Evolutionary conservation across 2,797 vertebrate genomes (phyloP).

Genomic region (Loriculus beryllinus): DNA sequence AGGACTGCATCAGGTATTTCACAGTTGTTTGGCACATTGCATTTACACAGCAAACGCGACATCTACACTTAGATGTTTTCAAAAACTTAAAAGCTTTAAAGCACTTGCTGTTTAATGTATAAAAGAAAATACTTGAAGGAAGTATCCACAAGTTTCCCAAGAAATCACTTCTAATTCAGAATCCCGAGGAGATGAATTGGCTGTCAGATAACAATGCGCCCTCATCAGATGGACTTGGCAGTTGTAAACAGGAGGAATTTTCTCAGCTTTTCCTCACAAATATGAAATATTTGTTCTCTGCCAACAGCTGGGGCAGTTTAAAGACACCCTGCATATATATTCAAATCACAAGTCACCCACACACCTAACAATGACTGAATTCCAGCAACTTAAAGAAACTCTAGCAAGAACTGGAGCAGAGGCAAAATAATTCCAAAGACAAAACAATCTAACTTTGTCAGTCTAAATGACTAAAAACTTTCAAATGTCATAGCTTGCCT

Average conservation of each 20-base stretch:
- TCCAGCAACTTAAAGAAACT: constrained; percentile 29
- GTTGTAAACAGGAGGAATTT: constrained; percentile 81
- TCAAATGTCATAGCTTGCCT: background rate
- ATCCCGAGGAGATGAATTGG: constrained; percentile 81
- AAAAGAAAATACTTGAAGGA: constrained; percentile 71
- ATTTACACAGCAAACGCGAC: background rate
- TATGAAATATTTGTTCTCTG: constrained; percentile 82
- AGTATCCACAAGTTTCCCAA: constrained; percentile 74
- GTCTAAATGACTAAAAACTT: background rate
- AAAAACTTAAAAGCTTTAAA: background rate
- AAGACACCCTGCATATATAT: constrained; percentile 75
- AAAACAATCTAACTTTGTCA: background rate
- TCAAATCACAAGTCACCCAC: constrained; percentile 70
- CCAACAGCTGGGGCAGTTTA: constrained; percentile 76
- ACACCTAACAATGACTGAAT: constrained; percentile 52
- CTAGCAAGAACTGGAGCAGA: background rate
- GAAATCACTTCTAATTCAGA: constrained; percentile 79
- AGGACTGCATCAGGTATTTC: background rate
- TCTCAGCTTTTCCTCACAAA: constrained; percentile 81
- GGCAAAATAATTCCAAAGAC: background rate
- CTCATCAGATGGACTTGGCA: constrained; percentile 82
- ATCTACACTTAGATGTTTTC: background rate
- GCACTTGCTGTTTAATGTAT: constrained; percentile 30
- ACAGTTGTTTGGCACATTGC: background rate
- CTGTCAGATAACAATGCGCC: constrained; percentile 81